Conservation (phyloP, 1,140 invertebrate genomes). For the Drosophila sulfurigaster region DNA sequence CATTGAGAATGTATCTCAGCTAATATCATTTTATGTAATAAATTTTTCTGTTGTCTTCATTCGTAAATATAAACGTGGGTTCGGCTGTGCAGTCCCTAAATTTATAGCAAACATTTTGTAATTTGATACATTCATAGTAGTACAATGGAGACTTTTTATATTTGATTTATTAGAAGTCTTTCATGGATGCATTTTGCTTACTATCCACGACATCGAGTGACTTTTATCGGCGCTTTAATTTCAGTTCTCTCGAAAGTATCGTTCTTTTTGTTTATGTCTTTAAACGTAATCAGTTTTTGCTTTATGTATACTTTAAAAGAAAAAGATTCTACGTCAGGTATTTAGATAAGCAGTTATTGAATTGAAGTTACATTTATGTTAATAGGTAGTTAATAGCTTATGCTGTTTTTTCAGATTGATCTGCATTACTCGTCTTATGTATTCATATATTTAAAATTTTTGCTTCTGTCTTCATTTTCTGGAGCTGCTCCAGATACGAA, state of each 20-base stretch:
- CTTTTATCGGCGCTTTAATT: slow-evolving; percentile 65
- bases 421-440: slow-evolving; percentile 50
- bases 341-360: slow-evolving; percentile 82
- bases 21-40: slow-evolving; percentile 12
- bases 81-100: slow-evolving; percentile 10
- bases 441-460: slow-evolving; percentile 46
- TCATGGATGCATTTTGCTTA: slow-evolving; percentile 40
- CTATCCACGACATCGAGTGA: slow-evolving; percentile 19
- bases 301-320: slow-evolving; percentile 61
- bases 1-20: neutral
- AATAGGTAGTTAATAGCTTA: slow-evolving; percentile 63
- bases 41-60: slow-evolving; percentile 7
- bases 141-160: slow-evolving; percentile 51
- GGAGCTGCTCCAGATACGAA: slow-evolving; percentile 36
- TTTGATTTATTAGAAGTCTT: slow-evolving; percentile 59
- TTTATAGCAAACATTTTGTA: neutral
- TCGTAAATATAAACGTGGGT: slow-evolving; percentile 1
- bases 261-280: slow-evolving; percentile 47
- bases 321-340: slow-evolving; percentile 81
- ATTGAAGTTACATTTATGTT: slow-evolving; percentile 75
- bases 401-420: slow-evolving; percentile 68
- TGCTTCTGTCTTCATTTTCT: slow-evolving; percentile 23
- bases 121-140: slow-evolving; percentile 41
- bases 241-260: slow-evolving; percentile 53
- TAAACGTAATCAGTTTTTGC: slow-evolving; percentile 48